These are phyloP conservation scores for Aphaenogaster floridana DNA, from an alignment of 1,140 invertebrate genomes.

Conservation along the genomic window DNA sequence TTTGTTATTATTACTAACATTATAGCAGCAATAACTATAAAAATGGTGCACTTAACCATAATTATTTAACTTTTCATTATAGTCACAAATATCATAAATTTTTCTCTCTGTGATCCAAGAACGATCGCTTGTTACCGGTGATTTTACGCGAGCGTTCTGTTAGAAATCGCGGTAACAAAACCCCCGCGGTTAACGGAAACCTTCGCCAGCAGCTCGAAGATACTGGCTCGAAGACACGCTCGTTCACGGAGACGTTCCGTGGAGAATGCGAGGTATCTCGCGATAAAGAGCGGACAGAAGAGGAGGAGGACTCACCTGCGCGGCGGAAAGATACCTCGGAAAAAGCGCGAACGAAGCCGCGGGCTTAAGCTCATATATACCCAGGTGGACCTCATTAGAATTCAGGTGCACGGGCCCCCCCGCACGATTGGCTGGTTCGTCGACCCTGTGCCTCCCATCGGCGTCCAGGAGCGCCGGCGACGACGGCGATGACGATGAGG, in stretches of 20 bases:
- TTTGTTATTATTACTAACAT: too few relatives aligned
- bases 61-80: too few relatives aligned
- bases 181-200: background rate
- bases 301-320: conserved; percentile 82
- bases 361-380: conserved; percentile 84
- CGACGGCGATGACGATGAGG: conserved; percentile 33
- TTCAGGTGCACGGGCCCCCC: conserved; percentile 83
- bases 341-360: conserved; percentile 81
- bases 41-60: too few relatives aligned
- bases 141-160: background rate
- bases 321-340: conserved; percentile 73
- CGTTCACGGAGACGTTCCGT: background rate
- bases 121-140: background rate
- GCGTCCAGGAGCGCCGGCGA: conserved; percentile 14
- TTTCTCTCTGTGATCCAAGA: too few relatives aligned
- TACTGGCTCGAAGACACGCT: background rate
- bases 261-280: background rate
- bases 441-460: conserved; percentile 82
- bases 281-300: conserved; percentile 20
- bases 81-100: too few relatives aligned
- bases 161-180: background rate
- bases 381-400: conserved; percentile 84
- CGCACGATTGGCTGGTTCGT: conserved; percentile 85
- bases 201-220: background rate
- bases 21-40: too few relatives aligned